Base-by-base conservation (phyloP, 2,888 invertebrate species). In the Escarpia spicata region DNA sequence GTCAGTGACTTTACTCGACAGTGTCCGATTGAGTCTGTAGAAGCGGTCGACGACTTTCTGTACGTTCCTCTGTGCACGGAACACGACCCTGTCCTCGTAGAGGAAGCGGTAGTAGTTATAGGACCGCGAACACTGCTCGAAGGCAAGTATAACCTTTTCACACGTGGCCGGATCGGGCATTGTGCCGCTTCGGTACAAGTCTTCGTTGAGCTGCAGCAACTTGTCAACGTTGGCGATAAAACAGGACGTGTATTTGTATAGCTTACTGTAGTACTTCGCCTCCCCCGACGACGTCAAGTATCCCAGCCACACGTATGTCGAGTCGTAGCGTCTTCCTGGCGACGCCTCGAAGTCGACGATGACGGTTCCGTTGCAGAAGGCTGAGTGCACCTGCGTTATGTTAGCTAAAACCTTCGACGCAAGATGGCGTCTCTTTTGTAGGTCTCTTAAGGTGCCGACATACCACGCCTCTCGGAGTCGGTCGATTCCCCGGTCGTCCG, bases 71-170 rank as follows among this genome's bases (percentile, higher is more conserved):
- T 45, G 45, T 15, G 91, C 91, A 12, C 91, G n/a, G 26, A 52
- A 52, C 31, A 91, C 91, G 12, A 91, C 0, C 15, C n/a, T 43
- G 44, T 91, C n/a, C n/a, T 91, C 91, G 52, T 91, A 91, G 4
- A 91, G 44, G 45, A 52, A 91, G 15, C 91, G 91, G 31, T 91
- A 91, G 52, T 91, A 91, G 58, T 91, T 91, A n/a, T 91, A 91
- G 19, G 91, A 91, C 31, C 91, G 19, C 3, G 75, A 75, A 15
- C n/a, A 26, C n/a, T 75, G 19, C n/a, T 75, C 75, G 75, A 75
- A 75, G 75, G 15, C 75, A 75, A 26, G 19, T 6, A 75, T 26
- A 6, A 75, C 75, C 19, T 75, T 75, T 6, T 75, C 75, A n/a
- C 75, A 75, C n/a, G 75, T 75, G 19, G 19, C 75, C n/a, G 75